Conservation (phyloP, 2,797 vertebrate genomes). For the Rhinogobio ventralis region DNA sequence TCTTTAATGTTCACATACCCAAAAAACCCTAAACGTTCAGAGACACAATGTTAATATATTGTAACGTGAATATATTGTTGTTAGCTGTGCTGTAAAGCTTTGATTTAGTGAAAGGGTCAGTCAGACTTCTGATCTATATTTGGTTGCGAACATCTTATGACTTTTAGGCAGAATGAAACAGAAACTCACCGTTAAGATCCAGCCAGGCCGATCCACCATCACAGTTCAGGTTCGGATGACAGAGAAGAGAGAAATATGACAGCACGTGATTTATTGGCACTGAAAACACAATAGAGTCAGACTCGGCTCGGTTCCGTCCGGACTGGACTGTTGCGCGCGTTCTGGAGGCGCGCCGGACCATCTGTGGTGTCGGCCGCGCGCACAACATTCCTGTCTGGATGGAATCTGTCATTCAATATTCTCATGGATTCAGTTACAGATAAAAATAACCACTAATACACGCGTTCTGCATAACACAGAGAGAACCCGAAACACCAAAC, state of each 20-base stretch:
- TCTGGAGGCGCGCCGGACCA: constrained; percentile 5
- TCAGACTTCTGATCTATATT: neutral
- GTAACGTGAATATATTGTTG: too few species aligned
- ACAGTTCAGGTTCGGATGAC: neutral
- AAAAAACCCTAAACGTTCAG: too few species aligned
- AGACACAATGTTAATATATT: too few species aligned
- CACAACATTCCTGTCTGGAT: constrained; percentile 31
- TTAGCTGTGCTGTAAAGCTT: neutral
- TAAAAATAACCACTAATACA: constrained; percentile 10
- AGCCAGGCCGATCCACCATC: neutral
- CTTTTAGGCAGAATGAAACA: neutral
- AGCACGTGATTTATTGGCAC: neutral
- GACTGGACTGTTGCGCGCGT: neutral
- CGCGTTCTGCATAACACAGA: neutral
- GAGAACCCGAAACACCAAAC: neutral
- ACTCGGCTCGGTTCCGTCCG: neutral
- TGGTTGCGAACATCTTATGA: neutral
- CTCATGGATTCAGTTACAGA: neutral
- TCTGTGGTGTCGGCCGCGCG: constrained; percentile 25
- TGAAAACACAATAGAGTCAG: neutral
- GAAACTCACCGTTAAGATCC: neutral
- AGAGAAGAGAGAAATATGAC: neutral
- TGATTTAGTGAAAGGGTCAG: too few species aligned
- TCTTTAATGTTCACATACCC: too few species aligned
- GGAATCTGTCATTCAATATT: constrained; percentile 32